Evolutionary conservation across 2,113 vertebrate species (phyloP).

Genomic region (Tringa solitaria): DNA sequence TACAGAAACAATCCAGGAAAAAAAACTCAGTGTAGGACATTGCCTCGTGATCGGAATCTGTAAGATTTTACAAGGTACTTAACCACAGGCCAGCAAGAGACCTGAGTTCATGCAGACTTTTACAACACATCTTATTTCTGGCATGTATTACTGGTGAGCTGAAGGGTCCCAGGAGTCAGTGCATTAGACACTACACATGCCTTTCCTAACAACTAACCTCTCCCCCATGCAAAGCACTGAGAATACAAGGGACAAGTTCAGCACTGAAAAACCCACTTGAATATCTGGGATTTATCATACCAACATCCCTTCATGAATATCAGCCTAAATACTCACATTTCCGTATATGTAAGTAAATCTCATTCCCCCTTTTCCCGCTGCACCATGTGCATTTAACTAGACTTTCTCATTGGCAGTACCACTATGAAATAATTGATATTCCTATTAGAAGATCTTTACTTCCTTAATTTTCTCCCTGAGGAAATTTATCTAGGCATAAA

Average conservation of each 20-base stretch:
- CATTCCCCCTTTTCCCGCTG: neutral
- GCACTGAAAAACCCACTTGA: neutral
- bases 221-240: neutral
- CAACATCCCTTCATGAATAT: neutral
- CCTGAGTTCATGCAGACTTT: neutral
- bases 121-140: neutral
- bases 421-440: neutral
- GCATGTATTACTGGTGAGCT: neutral
- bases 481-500: neutral
- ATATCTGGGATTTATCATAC: neutral
- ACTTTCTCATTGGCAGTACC: neutral
- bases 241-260: neutral
- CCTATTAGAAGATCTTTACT: neutral
- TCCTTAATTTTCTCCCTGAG: slow-evolving; percentile 3
- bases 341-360: neutral
- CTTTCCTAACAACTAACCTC: neutral
- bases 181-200: neutral
- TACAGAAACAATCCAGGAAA: neutral
- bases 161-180: neutral
- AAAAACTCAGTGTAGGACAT: neutral
- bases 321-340: neutral
- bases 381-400: neutral
- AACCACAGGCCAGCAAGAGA: neutral
- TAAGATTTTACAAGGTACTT: neutral
- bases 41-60: neutral